Conservation (phyloP, 1,140 invertebrate species). For the Aricia agestis region DNA sequence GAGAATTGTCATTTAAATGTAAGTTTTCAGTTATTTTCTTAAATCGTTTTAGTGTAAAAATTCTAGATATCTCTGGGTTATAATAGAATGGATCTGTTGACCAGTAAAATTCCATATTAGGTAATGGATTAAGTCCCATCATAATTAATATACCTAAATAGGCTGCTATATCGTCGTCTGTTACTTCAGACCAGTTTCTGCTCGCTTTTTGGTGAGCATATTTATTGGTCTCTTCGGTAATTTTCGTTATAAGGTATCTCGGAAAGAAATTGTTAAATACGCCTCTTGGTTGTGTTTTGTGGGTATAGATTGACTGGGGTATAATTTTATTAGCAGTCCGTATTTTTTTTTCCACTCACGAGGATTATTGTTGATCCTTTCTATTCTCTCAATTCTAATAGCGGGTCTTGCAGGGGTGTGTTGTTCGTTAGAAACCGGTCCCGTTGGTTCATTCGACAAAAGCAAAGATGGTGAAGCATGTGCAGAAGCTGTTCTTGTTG, state of each 20-base stretch:
- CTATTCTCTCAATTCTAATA: slow-evolving; percentile 20
- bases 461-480: slow-evolving; percentile 1
- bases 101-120: slow-evolving; percentile 39
- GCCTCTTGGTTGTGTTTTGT: slow-evolving; percentile 37
- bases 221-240: slow-evolving; percentile 38
- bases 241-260: slow-evolving; percentile 30
- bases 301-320: not conserved
- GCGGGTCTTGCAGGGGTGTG: slow-evolving; percentile 17
- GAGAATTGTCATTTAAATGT: slow-evolving; percentile 24
- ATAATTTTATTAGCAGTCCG: too few relatives aligned
- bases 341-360: slow-evolving; percentile 10
- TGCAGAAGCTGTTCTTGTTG: slow-evolving; percentile 14
- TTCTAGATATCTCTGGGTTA: slow-evolving; percentile 31
- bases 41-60: slow-evolving; percentile 31
- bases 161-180: slow-evolving; percentile 33
- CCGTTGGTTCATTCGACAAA: slow-evolving; percentile 14
- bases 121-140: slow-evolving; percentile 39
- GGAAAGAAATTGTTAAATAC: slow-evolving; percentile 33
- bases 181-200: slow-evolving; percentile 28
- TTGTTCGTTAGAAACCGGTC: slow-evolving; percentile 19
- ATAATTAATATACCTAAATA: slow-evolving; percentile 38
- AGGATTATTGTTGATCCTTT: slow-evolving; percentile 20
- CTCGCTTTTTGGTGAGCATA: slow-evolving; percentile 33
- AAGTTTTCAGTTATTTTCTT: slow-evolving; percentile 37
- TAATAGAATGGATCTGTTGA: slow-evolving; percentile 37